A percentile compares a stretch with the other conserved stretches of the same genome.
Evolutionary conservation across 2,113 vertebrate species (phyloP).

Genomic region (Egretta garzetta): DNA sequence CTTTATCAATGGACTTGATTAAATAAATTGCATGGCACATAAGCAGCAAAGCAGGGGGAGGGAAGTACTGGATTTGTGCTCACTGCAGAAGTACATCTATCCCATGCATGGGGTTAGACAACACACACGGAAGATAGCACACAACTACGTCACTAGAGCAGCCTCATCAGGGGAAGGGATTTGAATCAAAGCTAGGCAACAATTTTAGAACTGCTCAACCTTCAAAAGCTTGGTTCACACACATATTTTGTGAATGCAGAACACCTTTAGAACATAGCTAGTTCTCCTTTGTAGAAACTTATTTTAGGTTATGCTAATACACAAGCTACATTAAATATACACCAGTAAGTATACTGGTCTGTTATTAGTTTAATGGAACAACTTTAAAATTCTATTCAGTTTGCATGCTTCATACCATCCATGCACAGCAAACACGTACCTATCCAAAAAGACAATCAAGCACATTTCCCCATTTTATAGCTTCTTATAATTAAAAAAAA

Average conservation of each 20-base stretch:
- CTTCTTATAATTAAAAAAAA: neutral
- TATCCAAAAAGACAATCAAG: neutral
- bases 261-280: neutral
- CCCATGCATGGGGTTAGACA: neutral
- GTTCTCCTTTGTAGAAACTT: neutral
- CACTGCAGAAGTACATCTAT: neutral
- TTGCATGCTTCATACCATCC: neutral
- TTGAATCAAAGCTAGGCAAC: neutral
- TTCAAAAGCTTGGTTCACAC: neutral
- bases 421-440: neutral
- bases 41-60: neutral
- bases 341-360: neutral
- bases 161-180: neutral
- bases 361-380: neutral
- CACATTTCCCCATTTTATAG: neutral
- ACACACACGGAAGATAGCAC: fast-evolving
- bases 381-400: neutral
- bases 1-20: neutral
- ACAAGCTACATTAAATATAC: neutral
- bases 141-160: neutral
- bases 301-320: neutral
- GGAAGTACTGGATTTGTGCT: neutral
- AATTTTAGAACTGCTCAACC: neutral
- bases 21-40: neutral
- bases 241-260: neutral